A percentile compares a stretch with the other conserved stretches of the same genome.
phyloP scores from a whole-genome alignment of 2,888 invertebrate species.

The Rhingia campestris region DNA sequence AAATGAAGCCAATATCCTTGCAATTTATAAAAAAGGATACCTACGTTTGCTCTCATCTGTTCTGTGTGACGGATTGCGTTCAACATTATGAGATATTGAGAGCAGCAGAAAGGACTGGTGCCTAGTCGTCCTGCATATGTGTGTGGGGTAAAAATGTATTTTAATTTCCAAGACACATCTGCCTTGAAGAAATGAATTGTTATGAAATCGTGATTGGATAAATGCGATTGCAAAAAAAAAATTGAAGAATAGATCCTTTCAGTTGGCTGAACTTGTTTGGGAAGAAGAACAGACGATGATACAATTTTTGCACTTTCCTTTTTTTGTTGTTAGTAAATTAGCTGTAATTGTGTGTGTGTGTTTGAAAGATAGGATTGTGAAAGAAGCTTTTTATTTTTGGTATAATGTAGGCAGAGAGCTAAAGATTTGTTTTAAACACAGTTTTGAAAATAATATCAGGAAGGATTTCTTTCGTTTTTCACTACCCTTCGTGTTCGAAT shows the following conservation, averaged over 20 bases:
- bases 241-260: constrained; percentile 4
- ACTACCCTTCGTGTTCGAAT: too few relatives aligned
- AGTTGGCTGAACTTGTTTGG: neutral
- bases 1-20: constrained; percentile 7
- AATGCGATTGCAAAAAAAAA: constrained; percentile 18
- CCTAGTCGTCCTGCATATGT: constrained; percentile 4
- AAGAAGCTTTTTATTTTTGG: too few relatives aligned
- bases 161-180: constrained; percentile 49
- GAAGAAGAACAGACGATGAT: constrained; percentile 3
- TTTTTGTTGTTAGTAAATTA: neutral
- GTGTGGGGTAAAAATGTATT: constrained; percentile 27
- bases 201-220: constrained; percentile 5
- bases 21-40: constrained; percentile 20
- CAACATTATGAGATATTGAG: constrained; percentile 52
- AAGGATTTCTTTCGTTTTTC: too few relatives aligned
- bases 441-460: too few relatives aligned
- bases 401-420: too few relatives aligned
- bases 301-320: constrained; percentile 2
- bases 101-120: constrained; percentile 28
- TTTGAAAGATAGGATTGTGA: too few relatives aligned
- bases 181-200: constrained; percentile 22
- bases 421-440: too few relatives aligned
- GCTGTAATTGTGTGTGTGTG: neutral
- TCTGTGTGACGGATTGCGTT: constrained; percentile 56
- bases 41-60: constrained; percentile 22